phyloP scores from a whole-genome alignment of 2,113 vertebrate genomes.

The Jacana jacana region DNA sequence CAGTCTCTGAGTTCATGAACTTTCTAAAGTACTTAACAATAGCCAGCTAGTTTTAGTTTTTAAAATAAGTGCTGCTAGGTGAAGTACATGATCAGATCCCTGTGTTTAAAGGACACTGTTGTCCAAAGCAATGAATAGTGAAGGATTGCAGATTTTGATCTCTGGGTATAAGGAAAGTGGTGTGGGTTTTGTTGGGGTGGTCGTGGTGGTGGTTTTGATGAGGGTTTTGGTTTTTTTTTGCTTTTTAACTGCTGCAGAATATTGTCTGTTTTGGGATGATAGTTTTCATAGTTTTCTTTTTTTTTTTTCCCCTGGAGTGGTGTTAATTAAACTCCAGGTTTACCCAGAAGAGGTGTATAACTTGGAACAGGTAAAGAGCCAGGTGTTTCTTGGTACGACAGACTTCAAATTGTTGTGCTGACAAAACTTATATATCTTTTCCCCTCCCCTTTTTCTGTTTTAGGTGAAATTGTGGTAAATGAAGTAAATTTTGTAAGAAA shows the following conservation, averaged over 20 bases:
- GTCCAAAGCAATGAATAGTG: neutral
- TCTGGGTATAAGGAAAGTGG: neutral
- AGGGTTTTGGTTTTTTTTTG: too few species aligned
- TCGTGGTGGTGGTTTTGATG: neutral
- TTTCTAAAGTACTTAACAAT: neutral
- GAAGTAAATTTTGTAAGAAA: constrained; percentile 97
- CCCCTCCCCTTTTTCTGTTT: constrained; percentile 10
- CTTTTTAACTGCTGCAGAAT: neutral
- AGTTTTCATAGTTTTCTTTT: too few species aligned
- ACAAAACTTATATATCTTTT: neutral
- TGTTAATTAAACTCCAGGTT: neutral
- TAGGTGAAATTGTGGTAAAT: constrained; percentile 95
- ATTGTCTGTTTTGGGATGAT: neutral
- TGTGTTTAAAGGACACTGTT: neutral
- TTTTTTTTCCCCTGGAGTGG: neutral
- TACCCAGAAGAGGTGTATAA: neutral
- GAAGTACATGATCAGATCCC: neutral
- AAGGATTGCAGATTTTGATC: neutral
- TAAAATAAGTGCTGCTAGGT: neutral
- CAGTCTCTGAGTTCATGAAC: neutral
- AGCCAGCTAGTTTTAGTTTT: neutral
- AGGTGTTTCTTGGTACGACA: neutral
- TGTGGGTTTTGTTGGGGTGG: neutral
- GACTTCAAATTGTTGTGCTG: neutral
- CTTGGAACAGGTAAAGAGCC: neutral